phyloP scores from a whole-genome alignment of 2,888 invertebrate species.

The Liposcelis brunnea region DNA sequence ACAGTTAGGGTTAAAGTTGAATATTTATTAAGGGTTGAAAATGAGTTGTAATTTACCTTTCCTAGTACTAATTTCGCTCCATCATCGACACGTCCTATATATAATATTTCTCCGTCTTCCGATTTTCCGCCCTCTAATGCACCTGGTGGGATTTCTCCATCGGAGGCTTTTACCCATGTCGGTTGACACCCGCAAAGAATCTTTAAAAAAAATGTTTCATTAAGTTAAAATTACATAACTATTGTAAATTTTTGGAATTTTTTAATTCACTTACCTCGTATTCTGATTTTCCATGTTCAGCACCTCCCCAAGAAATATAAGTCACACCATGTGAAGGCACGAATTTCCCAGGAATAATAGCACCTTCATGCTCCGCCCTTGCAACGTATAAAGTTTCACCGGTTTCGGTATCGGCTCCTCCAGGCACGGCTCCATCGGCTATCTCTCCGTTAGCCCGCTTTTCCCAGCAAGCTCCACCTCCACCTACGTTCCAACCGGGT shows the following conservation, averaged over 20 bases:
- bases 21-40: no score
- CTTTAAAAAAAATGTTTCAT: no score
- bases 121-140: conserved; percentile 26
- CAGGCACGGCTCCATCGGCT: conserved; percentile 57
- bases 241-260: not conserved
- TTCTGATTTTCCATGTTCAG: conserved; percentile 43
- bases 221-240: conserved; percentile 21
- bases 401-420: conserved; percentile 36
- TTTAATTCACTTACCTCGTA: conserved; percentile 39
- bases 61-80: conserved; percentile 22
- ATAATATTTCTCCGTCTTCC: conserved; percentile 24
- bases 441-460: conserved; percentile 46
- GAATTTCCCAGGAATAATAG: conserved; percentile 63
- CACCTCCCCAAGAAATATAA: conserved; percentile 63
- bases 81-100: conserved; percentile 24
- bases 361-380: conserved; percentile 50
- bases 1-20: no score
- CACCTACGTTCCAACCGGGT: conserved; percentile 18
- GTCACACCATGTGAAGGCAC: conserved; percentile 49
- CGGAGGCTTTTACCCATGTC: conserved; percentile 37
- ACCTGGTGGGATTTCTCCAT: conserved; percentile 28
- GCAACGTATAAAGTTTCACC: conserved; percentile 47
- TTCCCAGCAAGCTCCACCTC: conserved; percentile 38
- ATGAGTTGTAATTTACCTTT: no score
- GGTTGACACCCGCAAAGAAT: conserved; percentile 26